Evolutionary conservation across 1,140 invertebrate genomes (phyloP).

Genomic region (Caenorhabditis remanei): DNA sequence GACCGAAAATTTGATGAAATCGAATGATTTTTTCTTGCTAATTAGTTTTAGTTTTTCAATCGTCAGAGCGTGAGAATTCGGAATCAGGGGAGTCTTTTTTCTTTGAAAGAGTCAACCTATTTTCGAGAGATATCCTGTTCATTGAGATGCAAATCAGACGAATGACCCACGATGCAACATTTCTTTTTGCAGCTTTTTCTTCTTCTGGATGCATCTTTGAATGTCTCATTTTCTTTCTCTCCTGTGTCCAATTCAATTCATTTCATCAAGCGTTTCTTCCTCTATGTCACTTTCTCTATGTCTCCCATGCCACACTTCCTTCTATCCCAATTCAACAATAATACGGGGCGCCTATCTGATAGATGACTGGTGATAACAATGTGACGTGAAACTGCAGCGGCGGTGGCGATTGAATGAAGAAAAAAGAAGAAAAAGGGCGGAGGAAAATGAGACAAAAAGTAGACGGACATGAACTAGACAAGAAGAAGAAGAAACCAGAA

Average conservation of each 20-base stretch:
- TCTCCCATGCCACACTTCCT: slow-evolving; percentile 41
- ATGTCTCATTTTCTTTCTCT: slow-evolving; percentile 12
- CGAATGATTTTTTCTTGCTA: neutral
- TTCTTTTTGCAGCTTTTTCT: slow-evolving; percentile 14
- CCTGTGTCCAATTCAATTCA: slow-evolving; percentile 36
- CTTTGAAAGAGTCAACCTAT: no score
- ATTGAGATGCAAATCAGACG: no score
- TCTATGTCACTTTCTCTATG: slow-evolving; percentile 31
- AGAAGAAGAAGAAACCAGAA: neutral
- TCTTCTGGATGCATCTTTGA: neutral
- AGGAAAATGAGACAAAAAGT: slow-evolving; percentile 8
- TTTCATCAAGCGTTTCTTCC: slow-evolving; percentile 45
- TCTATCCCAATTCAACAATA: slow-evolving; percentile 49
- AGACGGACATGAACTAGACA: neutral
- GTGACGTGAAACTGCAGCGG: slow-evolving; percentile 30
- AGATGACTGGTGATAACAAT: slow-evolving; percentile 55
- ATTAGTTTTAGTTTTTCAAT: neutral
- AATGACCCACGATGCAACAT: neutral
- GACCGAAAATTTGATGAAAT: neutral
- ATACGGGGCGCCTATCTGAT: slow-evolving; percentile 55
- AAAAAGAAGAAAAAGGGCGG: slow-evolving; percentile 5
- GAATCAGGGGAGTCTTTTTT: neutral
- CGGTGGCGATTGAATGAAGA: neutral
- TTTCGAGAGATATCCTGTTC: no score
- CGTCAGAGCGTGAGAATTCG: neutral